phyloP scores from a whole-genome alignment of 2,797 vertebrate species.

The Chaetodon trifasciatus region DNA sequence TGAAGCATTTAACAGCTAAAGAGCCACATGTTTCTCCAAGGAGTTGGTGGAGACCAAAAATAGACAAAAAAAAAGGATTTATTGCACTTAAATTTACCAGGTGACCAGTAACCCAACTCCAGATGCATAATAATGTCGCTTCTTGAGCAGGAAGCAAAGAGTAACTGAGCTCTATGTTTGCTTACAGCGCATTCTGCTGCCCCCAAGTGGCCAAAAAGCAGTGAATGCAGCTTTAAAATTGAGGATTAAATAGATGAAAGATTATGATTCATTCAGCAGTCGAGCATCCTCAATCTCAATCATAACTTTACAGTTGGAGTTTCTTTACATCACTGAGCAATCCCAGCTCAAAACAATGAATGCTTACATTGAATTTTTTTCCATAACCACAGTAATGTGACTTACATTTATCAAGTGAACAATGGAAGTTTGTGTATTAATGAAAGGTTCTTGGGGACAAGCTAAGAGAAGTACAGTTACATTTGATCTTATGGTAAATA shows the following conservation, averaged over 20 bases:
- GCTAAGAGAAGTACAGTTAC: neutral
- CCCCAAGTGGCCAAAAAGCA: neutral
- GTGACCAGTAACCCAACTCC: neutral
- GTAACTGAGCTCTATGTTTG: neutral
- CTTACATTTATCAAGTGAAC: neutral
- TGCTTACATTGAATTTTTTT: neutral
- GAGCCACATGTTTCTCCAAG: too few species aligned
- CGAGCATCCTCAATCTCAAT: neutral
- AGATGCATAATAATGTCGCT: neutral
- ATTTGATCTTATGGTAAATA: too few species aligned
- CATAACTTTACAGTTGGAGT: neutral
- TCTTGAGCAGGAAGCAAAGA: too few species aligned
- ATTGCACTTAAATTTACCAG: neutral
- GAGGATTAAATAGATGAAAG: neutral
- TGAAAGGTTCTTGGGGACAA: neutral
- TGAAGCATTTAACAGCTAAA: too few species aligned
- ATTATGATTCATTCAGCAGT: too few species aligned
- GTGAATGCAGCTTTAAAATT: neutral
- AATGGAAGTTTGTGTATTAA: neutral
- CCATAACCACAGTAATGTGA: neutral
- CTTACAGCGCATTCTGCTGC: neutral
- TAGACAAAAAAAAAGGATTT: too few species aligned
- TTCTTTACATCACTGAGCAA: neutral
- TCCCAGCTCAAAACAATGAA: neutral
- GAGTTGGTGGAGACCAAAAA: too few species aligned